Conservation (phyloP, 2,113 vertebrate species). For the Dipodomys stephensi region DNA sequence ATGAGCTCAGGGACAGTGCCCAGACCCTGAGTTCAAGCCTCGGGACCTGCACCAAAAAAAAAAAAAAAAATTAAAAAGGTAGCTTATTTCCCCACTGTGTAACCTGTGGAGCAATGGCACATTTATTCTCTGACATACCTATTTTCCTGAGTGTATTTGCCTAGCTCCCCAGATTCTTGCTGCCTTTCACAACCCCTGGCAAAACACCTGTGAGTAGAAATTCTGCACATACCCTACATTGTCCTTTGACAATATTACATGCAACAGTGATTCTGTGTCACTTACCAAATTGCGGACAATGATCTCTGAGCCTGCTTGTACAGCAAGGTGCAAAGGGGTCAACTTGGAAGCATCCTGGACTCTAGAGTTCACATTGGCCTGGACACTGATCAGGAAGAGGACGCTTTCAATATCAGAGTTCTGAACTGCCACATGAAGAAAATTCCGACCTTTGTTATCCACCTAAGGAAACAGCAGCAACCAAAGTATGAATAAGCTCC, state of each 20-base stretch:
- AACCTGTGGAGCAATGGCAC: too few species aligned
- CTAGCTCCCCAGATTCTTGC: background rate
- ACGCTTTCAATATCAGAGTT: constrained; percentile 98
- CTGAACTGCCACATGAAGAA: constrained; percentile 97
- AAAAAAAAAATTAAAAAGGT: too few species aligned
- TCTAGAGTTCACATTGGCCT: constrained; percentile 97
- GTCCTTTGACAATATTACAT: background rate
- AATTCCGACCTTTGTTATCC: constrained; percentile 98
- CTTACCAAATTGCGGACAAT: constrained; percentile 98
- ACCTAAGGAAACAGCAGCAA: constrained; percentile 87
- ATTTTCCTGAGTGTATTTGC: background rate
- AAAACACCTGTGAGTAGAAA: background rate
- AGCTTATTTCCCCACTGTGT: too few species aligned
- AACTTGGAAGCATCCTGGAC: constrained; percentile 97
- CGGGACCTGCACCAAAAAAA: too few species aligned
- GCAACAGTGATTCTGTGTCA: background rate
- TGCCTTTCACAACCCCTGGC: background rate
- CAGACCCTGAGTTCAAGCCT: too few species aligned
- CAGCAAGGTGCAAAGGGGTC: constrained; percentile 96
- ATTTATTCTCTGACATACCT: background rate
- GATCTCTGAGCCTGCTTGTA: constrained; percentile 98
- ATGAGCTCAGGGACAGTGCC: too few species aligned
- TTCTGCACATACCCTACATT: background rate
- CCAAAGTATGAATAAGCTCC: background rate
- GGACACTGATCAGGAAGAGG: constrained; percentile 98